Evolutionary conservation across 2,888 invertebrate genomes (phyloP), one percentile per base, ranked within the genome.

Genomic region (Xanthostigma xanthostigma): DNA sequence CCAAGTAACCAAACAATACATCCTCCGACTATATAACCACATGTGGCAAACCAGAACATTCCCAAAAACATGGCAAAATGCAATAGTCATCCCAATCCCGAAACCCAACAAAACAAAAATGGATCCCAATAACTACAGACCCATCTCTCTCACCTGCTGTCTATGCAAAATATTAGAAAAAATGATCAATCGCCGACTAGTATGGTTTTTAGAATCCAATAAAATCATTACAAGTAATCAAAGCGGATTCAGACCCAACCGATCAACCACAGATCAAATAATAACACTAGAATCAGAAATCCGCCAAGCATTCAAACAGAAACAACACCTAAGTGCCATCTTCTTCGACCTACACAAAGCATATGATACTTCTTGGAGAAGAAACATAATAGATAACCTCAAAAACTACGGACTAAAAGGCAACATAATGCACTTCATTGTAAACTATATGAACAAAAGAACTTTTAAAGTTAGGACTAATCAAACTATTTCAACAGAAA

Each of bases 181-280:
- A 33, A 47, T 48, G 43, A 35, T 49, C 13, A 46, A 48, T 27
- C 40, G 40, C 2, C 14, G 50, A 10, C 43, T 43, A 5, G 10
- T 50, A 6, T 48, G 50, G 43, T 38, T 37, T 13, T 44, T 57
- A 33, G 54, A 57, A 46, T 44, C 12, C n/a, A 49, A 49, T 9
- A 46, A 52, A 11, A 45, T 50, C 10, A 13, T 56, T 3, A 41
- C 45, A 12, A 14, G 43, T 9, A 33, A 48, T 2, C 55, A 56
- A 46, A 46, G 48, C 35, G 53, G 54, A 1, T 56, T 53, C 36
- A 44, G 54, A 45, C 40, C 42, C 34, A 14, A 49, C 12, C 50
- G 46, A 8, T 55, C 50, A 5, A 53, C 50, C 1, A 36, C 41
- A 8, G 53, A 56, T 36, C 50, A 55, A 35, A 48, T 57, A 2